Percentiles rank a stretch among this genome's conserved stretches.
These are phyloP conservation scores for Boleophthalmus pectinirostris DNA, from an alignment of 2,113 vertebrate species.

Conservation along the genomic window DNA sequence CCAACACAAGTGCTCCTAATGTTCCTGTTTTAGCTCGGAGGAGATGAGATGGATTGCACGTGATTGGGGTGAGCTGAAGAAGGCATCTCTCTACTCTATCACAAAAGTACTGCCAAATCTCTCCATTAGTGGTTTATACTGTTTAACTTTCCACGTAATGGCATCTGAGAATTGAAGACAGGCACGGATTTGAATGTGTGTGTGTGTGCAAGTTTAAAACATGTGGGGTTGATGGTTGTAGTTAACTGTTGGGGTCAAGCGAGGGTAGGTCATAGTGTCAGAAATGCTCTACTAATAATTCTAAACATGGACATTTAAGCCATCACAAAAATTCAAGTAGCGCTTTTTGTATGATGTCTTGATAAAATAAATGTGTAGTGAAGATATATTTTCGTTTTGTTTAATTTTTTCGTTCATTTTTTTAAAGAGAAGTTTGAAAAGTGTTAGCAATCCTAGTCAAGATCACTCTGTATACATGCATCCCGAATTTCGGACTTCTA, in stretches of 20 bases:
- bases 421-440: too few relatives aligned
- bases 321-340: not conserved
- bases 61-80: constrained; percentile 32
- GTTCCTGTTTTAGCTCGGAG: constrained; percentile 41
- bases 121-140: constrained; percentile 44
- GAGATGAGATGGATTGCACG: constrained; percentile 46
- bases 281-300: too few relatives aligned
- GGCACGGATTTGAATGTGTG: not conserved
- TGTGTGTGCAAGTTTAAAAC: not conserved
- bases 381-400: too few relatives aligned
- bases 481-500: too few relatives aligned
- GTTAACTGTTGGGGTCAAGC: too few relatives aligned
- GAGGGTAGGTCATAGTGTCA: too few relatives aligned
- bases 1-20: constrained; percentile 62
- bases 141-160: constrained; percentile 34
- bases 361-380: too few relatives aligned
- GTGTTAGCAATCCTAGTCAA: too few relatives aligned
- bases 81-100: constrained; percentile 24
- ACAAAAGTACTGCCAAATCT: constrained; percentile 45
- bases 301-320: too few relatives aligned
- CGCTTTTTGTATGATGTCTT: not conserved
- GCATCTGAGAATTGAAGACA: constrained; percentile 36
- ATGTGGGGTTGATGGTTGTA: not conserved
- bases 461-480: too few relatives aligned
- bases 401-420: too few relatives aligned